These are phyloP conservation scores for Eufriesea mexicana DNA, from an alignment of 1,140 invertebrate species.

Conservation along the genomic window DNA sequence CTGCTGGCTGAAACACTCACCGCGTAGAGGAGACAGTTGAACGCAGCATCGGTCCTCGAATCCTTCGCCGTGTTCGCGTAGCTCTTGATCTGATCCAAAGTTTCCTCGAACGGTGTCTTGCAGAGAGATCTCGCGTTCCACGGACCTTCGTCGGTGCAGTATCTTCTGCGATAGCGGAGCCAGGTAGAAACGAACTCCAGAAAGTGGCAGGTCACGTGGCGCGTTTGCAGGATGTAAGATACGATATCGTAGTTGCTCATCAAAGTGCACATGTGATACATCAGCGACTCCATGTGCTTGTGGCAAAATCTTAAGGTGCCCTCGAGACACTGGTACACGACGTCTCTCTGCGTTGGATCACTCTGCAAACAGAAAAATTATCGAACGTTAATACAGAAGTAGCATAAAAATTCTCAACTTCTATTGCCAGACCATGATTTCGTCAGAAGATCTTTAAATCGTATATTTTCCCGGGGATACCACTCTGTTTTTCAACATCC, in stretches of 20 bases:
- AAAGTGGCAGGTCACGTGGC: slow-evolving; percentile 27
- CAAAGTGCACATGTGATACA: slow-evolving; percentile 44
- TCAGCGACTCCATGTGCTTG: neutral
- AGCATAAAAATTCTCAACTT: neutral
- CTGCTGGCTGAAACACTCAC: neutral
- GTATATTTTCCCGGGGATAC: neutral
- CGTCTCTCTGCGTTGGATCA: slow-evolving; percentile 15
- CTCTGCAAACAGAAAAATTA: slow-evolving; percentile 10
- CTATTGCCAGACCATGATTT: neutral
- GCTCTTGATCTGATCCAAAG: slow-evolving; percentile 24
- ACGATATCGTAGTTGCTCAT: slow-evolving; percentile 52
- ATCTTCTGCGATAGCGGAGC: slow-evolving; percentile 45
- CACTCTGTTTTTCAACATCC: neutral
- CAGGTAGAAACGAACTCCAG: slow-evolving; percentile 42
- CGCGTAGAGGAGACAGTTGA: slow-evolving; percentile 19
- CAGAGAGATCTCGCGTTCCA: slow-evolving; percentile 32
- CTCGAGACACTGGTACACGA: slow-evolving; percentile 42
- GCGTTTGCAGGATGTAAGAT: neutral
- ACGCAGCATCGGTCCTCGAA: neutral
- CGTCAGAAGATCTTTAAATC: neutral
- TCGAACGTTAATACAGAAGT: neutral
- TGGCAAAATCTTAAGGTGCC: slow-evolving; percentile 51
- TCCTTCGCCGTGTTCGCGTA: slow-evolving; percentile 20
- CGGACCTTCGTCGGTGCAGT: slow-evolving; percentile 23
- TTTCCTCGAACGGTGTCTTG: slow-evolving; percentile 40